These are phyloP conservation scores for Mellilla xanthometata DNA, from an alignment of 2,888 invertebrate genomes.

Conservation along the genomic window DNA sequence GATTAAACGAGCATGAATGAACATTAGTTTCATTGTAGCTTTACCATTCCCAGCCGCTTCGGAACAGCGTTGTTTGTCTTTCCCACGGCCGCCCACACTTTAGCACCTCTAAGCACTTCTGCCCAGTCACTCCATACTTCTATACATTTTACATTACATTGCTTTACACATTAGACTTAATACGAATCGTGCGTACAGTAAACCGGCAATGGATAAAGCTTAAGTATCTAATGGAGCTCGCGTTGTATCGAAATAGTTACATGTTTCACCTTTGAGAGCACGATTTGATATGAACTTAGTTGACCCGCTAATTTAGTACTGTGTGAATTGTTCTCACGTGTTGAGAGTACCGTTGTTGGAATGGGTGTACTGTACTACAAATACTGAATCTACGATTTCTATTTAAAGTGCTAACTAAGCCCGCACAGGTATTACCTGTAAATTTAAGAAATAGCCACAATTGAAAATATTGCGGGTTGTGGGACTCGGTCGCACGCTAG, in stretches of 20 bases:
- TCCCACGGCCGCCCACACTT: slow-evolving; percentile 69
- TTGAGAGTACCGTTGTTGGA: not conserved
- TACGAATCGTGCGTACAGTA: not conserved
- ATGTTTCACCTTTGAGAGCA: slow-evolving; percentile 7
- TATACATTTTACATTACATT: too few species aligned
- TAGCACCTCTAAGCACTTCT: slow-evolving; percentile 49
- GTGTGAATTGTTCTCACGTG: slow-evolving; percentile 11
- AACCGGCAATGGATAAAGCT: not conserved
- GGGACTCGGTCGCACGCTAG: too few species aligned
- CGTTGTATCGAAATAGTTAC: not conserved
- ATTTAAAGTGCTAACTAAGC: not conserved
- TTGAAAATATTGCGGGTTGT: too few species aligned
- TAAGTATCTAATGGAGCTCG: too few species aligned
- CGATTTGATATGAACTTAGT: slow-evolving; percentile 20
- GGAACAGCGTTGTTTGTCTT: slow-evolving; percentile 54
- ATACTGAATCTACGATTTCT: not conserved
- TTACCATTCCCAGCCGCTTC: slow-evolving; percentile 18
- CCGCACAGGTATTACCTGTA: not conserved
- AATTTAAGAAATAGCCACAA: too few species aligned
- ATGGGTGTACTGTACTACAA: not conserved
- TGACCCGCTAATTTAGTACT: slow-evolving; percentile 17
- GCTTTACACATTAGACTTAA: not conserved
- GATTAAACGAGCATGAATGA: slow-evolving; percentile 31
- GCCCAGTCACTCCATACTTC: not conserved
- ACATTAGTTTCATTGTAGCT: slow-evolving; percentile 24